Base-by-base conservation (phyloP, 2,113 vertebrate species). In the human region DNA sequence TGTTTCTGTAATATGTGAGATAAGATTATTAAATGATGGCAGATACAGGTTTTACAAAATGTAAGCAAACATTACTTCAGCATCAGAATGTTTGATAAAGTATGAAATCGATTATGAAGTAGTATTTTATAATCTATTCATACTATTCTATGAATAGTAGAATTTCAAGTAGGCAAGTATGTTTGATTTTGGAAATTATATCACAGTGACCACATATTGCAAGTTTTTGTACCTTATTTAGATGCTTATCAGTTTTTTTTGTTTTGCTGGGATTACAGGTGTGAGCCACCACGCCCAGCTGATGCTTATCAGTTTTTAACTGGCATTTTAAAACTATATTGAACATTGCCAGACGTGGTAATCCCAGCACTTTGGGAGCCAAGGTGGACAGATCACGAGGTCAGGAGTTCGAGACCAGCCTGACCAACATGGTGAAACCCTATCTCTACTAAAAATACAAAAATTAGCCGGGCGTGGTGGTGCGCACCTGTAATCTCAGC, bases 21-120 rank as follows among this genome's bases (percentile, higher is more conserved):
- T 94, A 95, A 90, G 38, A 93, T 89, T 93, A 93, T 59, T 96
- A 94, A 94, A 57, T 94, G 64, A 89, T 96, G 68, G 48, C 80
- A 91, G 38, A 89, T 52, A 40, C 73, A 94, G 76, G 64, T 89
- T 95, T 94, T 94, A 72, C 48, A 89, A 93, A 93, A 93, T 95
- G 9, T 50, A 80, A 97, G 90, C 59, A 86, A 96, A 96, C 82
- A 72, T 70, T 95, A 17, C 94, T 75, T 95, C 23, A 59, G 30
- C 93, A 78, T 91, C 72, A 92, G 68, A 94, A 94, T 59, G 91
- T 96, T 95, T 93, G 78, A 73, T 95, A 89, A 64, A 81, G 22
- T 55, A 85, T 95, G 72, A 94, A 95, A 68, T 59, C 18, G 48
- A 79, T 78, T 82, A 96, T 96, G 59, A 97, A 93, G 73, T 61